phyloP scores from a whole-genome alignment of 2,888 invertebrate species.

The Mycalesis mineus region DNA sequence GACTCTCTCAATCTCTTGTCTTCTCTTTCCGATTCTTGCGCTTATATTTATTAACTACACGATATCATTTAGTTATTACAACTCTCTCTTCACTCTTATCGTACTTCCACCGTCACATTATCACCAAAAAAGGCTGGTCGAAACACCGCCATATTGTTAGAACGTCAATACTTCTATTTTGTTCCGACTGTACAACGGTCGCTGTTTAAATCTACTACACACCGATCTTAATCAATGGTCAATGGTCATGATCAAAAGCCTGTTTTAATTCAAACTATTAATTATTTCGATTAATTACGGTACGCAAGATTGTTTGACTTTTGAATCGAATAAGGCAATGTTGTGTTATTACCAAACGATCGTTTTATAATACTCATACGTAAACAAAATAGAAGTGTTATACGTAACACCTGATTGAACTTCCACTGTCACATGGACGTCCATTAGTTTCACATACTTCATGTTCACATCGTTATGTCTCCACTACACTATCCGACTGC shows the following conservation, averaged over 20 bases:
- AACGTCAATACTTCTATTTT: not conserved
- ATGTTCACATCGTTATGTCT: not conserved
- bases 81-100: not conserved
- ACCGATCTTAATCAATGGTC: not conserved
- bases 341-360: no score
- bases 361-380: no score
- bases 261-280: no score
- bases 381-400: not conserved
- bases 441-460: not conserved
- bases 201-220: not conserved
- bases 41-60: conserved; percentile 2
- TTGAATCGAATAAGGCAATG: no score
- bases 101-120: not conserved
- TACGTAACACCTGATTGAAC: no score
- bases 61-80: not conserved
- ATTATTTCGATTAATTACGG: no score
- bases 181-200: not conserved
- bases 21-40: not conserved
- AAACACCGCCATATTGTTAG: not conserved
- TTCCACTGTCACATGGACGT: not conserved
- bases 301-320: no score
- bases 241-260: no score
- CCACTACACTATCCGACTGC: no score
- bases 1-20: not conserved
- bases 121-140: not conserved